A percentile compares a stretch with the other conserved stretches of the same genome.
These are phyloP conservation scores for Battus philenor DNA, from an alignment of 1,140 invertebrate species.

Conservation along the genomic window DNA sequence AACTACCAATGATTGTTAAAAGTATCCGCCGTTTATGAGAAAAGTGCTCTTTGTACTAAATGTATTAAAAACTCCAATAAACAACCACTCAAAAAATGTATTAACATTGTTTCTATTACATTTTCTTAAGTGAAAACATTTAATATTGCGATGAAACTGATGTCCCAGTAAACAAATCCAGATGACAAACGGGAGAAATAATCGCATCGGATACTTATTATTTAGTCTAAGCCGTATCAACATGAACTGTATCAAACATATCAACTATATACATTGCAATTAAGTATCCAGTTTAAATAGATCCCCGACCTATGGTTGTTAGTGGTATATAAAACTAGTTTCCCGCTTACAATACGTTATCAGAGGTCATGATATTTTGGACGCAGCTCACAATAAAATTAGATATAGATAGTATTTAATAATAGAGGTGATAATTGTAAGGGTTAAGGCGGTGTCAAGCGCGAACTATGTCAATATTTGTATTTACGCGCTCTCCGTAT, in stretches of 20 bases:
- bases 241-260: neutral
- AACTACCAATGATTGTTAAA: too few relatives aligned
- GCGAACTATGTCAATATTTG: conserved; percentile 62
- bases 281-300: conserved; percentile 1
- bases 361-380: conserved; percentile 20
- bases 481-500: conserved; percentile 33
- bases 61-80: too few relatives aligned
- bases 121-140: too few relatives aligned
- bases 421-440: conserved; percentile 51
- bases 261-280: conserved; percentile 13
- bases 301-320: neutral
- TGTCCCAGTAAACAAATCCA: neutral
- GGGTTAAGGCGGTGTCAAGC: conserved; percentile 59
- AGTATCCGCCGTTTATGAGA: too few relatives aligned
- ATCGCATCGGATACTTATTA: conserved; percentile 5
- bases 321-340: neutral
- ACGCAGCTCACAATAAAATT: conserved; percentile 37
- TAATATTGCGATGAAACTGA: too few relatives aligned
- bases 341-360: conserved; percentile 15
- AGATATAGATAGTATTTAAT: conserved; percentile 49
- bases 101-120: too few relatives aligned
- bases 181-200: conserved; percentile 13
- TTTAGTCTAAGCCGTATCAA: conserved; percentile 13
- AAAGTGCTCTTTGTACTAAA: too few relatives aligned
- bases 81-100: too few relatives aligned